A percentile compares a stretch with the other conserved stretches of the same genome.
phyloP scores from a whole-genome alignment of 2,797 vertebrate species.

The Argentina silus region DNA sequence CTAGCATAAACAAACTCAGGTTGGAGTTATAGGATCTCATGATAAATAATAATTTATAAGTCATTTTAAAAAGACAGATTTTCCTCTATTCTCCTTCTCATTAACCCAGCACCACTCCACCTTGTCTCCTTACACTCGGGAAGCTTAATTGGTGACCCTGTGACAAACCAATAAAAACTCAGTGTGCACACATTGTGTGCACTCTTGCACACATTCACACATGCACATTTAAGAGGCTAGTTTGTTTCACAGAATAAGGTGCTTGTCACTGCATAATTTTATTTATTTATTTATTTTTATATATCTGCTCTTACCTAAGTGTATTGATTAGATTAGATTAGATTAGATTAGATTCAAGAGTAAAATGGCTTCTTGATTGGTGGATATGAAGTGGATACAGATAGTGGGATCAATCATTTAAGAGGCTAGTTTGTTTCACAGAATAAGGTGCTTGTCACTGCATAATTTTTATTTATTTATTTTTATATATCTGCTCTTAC shows the following conservation, averaged over 20 bases:
- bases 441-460: slow-evolving; percentile 31
- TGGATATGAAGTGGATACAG: slow-evolving; percentile 7
- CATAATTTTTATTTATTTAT: too few relatives aligned
- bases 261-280: slow-evolving; percentile 41
- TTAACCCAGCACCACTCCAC: slow-evolving; percentile 39
- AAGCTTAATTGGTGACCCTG: slow-evolving; percentile 54
- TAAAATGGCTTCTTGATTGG: slow-evolving; percentile 22
- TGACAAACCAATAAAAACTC: slow-evolving; percentile 52
- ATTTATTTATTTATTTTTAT: too few relatives aligned
- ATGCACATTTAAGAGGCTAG: too few relatives aligned
- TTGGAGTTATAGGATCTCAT: slow-evolving; percentile 18
- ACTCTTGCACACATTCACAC: too few relatives aligned
- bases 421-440: neutral
- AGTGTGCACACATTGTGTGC: too few relatives aligned
- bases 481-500: slow-evolving; percentile 47
- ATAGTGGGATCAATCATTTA: slow-evolving; percentile 17
- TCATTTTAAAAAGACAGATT: slow-evolving; percentile 34
- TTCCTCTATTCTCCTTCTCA: slow-evolving; percentile 40
- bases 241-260: too few relatives aligned
- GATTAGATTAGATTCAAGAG: too few relatives aligned
- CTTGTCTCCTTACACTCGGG: slow-evolving; percentile 50
- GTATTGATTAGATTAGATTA: slow-evolving; percentile 52
- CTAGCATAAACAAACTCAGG: slow-evolving; percentile 13
- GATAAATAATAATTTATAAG: slow-evolving; percentile 21
- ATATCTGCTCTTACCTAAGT: slow-evolving; percentile 40